Evolutionary conservation across 2,888 invertebrate genomes (phyloP).

Genomic region (Sminthurinus aureus): DNA sequence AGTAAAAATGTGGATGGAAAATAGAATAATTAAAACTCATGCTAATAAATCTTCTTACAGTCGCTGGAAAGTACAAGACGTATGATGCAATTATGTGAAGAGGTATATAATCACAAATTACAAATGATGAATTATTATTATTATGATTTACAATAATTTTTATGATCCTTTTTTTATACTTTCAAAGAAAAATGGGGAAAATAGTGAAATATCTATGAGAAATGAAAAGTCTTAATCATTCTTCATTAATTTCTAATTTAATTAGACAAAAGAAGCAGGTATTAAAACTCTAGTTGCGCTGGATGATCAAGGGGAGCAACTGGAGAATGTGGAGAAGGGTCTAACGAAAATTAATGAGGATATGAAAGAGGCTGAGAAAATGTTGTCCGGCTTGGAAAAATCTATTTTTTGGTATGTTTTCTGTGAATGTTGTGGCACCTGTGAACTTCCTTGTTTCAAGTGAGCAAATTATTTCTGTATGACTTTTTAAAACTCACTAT

Average conservation of each 20-base stretch:
- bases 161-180: too few relatives aligned
- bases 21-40: too few relatives aligned
- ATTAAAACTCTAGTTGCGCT: constrained; percentile 99
- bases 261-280: constrained; percentile 98
- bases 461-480: constrained; percentile 8
- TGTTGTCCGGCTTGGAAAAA: constrained; percentile 45
- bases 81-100: constrained; percentile 91
- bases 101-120: constrained; percentile 71
- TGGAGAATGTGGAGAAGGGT: constrained; percentile 47
- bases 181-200: too few relatives aligned
- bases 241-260: neutral
- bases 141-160: neutral
- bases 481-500: neutral
- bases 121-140: neutral
- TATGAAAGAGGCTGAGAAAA: constrained; percentile 48
- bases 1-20: too few relatives aligned
- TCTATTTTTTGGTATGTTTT: constrained; percentile 45
- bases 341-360: constrained; percentile 47
- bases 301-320: constrained; percentile 94
- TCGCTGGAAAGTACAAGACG: constrained; percentile 91
- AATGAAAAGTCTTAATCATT: neutral
- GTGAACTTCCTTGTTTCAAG: constrained; percentile 43
- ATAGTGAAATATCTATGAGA: too few relatives aligned
- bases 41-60: constrained; percentile 68
- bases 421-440: constrained; percentile 45